Percentiles rank a stretch among this genome's conserved stretches.
Conservation (phyloP, 2,888 invertebrate species). For the Idaea dimidiata region DNA sequence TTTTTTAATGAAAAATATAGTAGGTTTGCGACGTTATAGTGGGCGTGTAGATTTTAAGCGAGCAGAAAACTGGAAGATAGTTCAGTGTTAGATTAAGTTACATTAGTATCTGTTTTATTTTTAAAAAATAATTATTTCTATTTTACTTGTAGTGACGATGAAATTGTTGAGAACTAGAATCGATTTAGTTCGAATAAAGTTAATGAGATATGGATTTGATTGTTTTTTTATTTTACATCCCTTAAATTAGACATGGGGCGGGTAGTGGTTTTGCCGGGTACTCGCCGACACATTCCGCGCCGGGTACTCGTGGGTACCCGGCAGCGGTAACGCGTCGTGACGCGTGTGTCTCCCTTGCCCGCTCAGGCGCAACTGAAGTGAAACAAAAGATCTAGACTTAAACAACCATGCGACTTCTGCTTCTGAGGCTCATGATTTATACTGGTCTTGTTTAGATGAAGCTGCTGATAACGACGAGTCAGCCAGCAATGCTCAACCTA, state of each 20-base stretch:
- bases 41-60: constrained; percentile 38
- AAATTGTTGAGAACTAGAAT: constrained; percentile 44
- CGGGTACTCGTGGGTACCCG: too few relatives aligned
- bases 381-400: too few relatives aligned
- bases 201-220: constrained; percentile 40
- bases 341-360: too few relatives aligned
- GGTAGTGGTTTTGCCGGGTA: neutral
- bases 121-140: constrained; percentile 41
- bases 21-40: neutral
- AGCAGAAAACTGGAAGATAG: constrained; percentile 36
- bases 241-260: neutral
- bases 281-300: neutral
- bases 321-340: too few relatives aligned
- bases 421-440: too few relatives aligned
- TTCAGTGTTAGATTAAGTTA: constrained; percentile 39
- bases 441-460: too few relatives aligned
- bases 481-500: too few relatives aligned
- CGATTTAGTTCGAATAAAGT: constrained; percentile 66
- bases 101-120: constrained; percentile 39
- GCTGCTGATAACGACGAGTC: too few relatives aligned
- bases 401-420: too few relatives aligned
- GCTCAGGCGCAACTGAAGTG: too few relatives aligned
- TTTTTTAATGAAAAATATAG: too few relatives aligned
- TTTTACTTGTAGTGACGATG: constrained; percentile 47
- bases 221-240: constrained; percentile 36